phyloP scores from a whole-genome alignment of 2,113 vertebrate genomes.

The Motacilla tschutschensis region DNA sequence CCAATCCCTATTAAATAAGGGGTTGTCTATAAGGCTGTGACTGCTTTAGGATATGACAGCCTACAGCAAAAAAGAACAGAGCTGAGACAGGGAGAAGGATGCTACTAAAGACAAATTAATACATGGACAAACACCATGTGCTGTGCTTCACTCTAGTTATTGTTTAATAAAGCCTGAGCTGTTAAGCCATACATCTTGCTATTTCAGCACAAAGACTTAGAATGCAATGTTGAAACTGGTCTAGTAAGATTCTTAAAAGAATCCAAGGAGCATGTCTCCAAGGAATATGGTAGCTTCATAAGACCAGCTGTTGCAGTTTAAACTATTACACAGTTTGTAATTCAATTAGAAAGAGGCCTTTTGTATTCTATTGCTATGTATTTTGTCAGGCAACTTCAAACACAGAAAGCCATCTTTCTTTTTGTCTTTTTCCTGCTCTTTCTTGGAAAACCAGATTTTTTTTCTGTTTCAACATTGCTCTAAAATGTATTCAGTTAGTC shows the following conservation, averaged over 20 bases:
- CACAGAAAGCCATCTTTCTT: neutral
- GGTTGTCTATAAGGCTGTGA: neutral
- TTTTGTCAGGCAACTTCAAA: slow-evolving; percentile 52
- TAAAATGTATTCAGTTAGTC: neutral
- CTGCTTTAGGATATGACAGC: neutral
- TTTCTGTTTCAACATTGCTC: neutral
- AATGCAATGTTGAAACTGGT: slow-evolving; percentile 27
- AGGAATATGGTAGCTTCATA: slow-evolving; percentile 65
- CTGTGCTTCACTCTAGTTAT: neutral
- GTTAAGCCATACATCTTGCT: neutral
- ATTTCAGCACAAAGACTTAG: neutral
- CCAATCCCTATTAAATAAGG: neutral
- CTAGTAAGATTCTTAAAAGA: slow-evolving; percentile 21
- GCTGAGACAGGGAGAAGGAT: neutral
- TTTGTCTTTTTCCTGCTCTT: neutral
- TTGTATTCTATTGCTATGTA: slow-evolving; percentile 25
- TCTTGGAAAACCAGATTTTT: slow-evolving; percentile 30
- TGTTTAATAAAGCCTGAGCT: slow-evolving; percentile 16
- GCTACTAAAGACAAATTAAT: neutral
- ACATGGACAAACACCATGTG: neutral
- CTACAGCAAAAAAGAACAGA: neutral
- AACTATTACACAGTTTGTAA: slow-evolving; percentile 70
- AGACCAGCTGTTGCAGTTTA: slow-evolving; percentile 69
- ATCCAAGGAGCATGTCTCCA: slow-evolving; percentile 38
- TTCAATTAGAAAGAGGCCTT: slow-evolving; percentile 62